Percentiles rank a stretch among this genome's conserved stretches.
Evolutionary conservation across 2,888 invertebrate species (phyloP).

Genomic region (Sphaerophoria taeniata): DNA sequence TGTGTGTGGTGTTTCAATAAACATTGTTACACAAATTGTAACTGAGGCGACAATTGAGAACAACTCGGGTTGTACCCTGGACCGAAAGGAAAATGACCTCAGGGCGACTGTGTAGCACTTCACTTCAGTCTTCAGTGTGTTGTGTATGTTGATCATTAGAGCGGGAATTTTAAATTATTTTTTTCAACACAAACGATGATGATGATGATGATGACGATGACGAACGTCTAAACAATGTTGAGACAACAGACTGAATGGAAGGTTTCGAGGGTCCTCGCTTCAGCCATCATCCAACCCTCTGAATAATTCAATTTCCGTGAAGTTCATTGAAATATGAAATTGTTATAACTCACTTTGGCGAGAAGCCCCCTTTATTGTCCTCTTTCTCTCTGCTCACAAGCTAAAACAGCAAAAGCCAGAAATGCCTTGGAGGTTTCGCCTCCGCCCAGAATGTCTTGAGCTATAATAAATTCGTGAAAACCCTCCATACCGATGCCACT

Average conservation of each 20-base stretch:
- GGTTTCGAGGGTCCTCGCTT: constrained; percentile 11
- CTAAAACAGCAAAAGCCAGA: constrained; percentile 34
- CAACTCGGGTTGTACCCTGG: constrained; percentile 73
- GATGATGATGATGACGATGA: not conserved
- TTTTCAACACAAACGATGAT: not conserved
- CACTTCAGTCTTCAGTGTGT: constrained; percentile 4
- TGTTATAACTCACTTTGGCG: constrained; percentile 70
- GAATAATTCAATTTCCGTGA: constrained; percentile 71
- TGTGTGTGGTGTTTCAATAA: constrained; percentile 72
- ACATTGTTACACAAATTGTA: constrained; percentile 62
- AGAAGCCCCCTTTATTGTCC: constrained; percentile 69
- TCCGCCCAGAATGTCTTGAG: constrained; percentile 62
- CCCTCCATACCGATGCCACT: constrained; percentile 36
- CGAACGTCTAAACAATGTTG: constrained; percentile 15
- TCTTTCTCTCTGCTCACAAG: constrained; percentile 6
- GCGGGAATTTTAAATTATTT: constrained; percentile 61
- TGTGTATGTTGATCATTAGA: constrained; percentile 68
- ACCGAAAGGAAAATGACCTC: constrained; percentile 77
- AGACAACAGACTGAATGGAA: constrained; percentile 16
- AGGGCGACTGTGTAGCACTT: constrained; percentile 51
- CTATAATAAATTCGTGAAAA: constrained; percentile 62
- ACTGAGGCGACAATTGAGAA: constrained; percentile 63
- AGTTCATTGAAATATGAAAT: constrained; percentile 74
- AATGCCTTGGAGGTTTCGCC: constrained; percentile 63
- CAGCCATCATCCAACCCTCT: constrained; percentile 55